Base-by-base conservation (phyloP, 1,140 invertebrate species). In the Zaprionus gabonicus region DNA sequence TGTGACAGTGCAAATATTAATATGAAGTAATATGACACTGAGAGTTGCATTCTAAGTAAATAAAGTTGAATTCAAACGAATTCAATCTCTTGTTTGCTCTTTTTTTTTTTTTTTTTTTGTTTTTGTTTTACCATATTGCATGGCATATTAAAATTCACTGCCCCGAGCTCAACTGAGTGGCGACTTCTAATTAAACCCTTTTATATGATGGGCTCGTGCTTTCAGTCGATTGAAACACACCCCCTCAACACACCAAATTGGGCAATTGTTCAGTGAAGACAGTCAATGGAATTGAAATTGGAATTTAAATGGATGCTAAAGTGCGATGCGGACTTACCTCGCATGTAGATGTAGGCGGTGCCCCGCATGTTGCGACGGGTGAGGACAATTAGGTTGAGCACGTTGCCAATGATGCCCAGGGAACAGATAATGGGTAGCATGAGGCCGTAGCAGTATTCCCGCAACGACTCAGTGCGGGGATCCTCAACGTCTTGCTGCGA, bases 291-390 rank as follows among this genome's bases (percentile, higher is more conserved):
- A 69, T 73, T 34, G 20, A 55, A 34, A 44, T 34, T 36, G 31
- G 51, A 74, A 69, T 73, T 34, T n/a, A 55, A 34, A 44, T 34
- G 28, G 31, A 27, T 44, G 23, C 41, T 13, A 27, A n/a, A 41
- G 38, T 58, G 13, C 6, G 10, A 3, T 10, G n/a, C 9, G 31
- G 27, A 65, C 23, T 95, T 84, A 96, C 96, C 96, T 93, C 95
- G 93, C 95, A 96, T 96, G 83, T 97, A 97, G 81, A 96, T 95
- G 88, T 96, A 97, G 38, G 96, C 96, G 1, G 95, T 95, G n/a
- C 96, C 96, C 62, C 95, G 94, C 95, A 96, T 95, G 73, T 96
- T 96, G 38, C 95, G 94, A 49, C 96, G 94, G 13, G 96, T 96
- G 12, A 96, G 94, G 0, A 97, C 96, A 64, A 96, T 93, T 66